These are phyloP conservation scores for Galeopterus variegatus DNA, from an alignment of 2,113 vertebrate genomes.

Conservation along the genomic window DNA sequence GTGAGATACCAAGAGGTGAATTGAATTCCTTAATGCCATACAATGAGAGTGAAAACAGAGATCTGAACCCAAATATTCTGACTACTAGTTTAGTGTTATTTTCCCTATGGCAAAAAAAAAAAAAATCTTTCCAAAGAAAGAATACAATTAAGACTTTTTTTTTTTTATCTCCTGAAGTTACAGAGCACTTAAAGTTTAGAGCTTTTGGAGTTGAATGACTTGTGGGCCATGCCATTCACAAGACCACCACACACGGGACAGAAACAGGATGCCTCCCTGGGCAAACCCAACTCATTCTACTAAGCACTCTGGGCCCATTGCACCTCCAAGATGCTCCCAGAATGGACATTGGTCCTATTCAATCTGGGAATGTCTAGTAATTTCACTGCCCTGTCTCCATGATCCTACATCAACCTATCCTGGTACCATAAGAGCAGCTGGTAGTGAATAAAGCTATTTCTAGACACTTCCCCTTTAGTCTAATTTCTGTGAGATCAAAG, in stretches of 20 bases:
- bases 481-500: conserved; percentile 43
- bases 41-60: background rate
- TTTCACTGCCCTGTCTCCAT: background rate
- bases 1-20: background rate
- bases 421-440: background rate
- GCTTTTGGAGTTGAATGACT: background rate
- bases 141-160: background rate
- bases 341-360: background rate
- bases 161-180: conserved; percentile 8
- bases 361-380: background rate
- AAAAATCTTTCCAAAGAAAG: conserved; percentile 8
- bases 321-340: background rate
- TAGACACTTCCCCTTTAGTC: background rate
- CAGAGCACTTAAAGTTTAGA: background rate
- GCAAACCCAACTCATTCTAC: background rate
- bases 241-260: background rate
- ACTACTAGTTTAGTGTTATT: background rate
- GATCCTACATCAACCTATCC: background rate
- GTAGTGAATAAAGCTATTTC: background rate
- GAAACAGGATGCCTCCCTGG: background rate
- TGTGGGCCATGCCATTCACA: background rate
- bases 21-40: background rate
- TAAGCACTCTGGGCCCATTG: background rate
- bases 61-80: background rate
- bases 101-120: background rate